These are phyloP conservation scores for Harpegnathos saltator DNA, from an alignment of 1,140 invertebrate species.

Conservation along the genomic window DNA sequence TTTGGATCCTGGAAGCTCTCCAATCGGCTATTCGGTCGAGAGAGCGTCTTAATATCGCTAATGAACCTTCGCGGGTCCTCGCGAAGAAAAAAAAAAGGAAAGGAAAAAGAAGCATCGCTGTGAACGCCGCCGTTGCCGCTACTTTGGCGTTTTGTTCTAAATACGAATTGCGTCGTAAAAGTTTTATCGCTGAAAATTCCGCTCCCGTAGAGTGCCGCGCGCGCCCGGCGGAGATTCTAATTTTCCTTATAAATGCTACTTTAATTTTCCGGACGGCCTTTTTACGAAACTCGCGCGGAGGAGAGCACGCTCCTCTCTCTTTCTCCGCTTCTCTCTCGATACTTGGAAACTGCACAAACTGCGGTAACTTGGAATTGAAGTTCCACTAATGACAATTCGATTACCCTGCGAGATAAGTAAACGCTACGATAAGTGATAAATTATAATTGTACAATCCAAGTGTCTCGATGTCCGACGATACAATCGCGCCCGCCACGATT, in stretches of 20 bases:
- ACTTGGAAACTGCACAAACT: slow-evolving; percentile 39
- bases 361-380: slow-evolving; percentile 33
- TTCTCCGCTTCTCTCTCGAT: slow-evolving; percentile 7
- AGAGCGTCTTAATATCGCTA: slow-evolving; percentile 55
- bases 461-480: too few species aligned
- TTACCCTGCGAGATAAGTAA: slow-evolving; percentile 30
- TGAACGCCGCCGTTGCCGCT: slow-evolving; percentile 29
- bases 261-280: slow-evolving; percentile 43
- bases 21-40: slow-evolving; percentile 47
- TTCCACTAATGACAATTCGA: slow-evolving; percentile 31
- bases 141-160: slow-evolving; percentile 48
- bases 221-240: slow-evolving; percentile 26
- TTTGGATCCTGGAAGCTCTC: slow-evolving; percentile 58
- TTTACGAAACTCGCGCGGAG: slow-evolving; percentile 15
- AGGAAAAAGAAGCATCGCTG: slow-evolving; percentile 18
- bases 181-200: slow-evolving; percentile 54
- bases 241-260: slow-evolving; percentile 58
- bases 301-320: not conserved
- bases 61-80: slow-evolving; percentile 53
- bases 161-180: slow-evolving; percentile 59
- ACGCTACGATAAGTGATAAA: slow-evolving; percentile 4
- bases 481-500: too few species aligned
- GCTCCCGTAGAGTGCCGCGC: slow-evolving; percentile 17
- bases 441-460: too few species aligned
- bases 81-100: slow-evolving; percentile 12